Conservation (phyloP, 2,797 vertebrate genomes). For the Acipenser ruthenus region DNA sequence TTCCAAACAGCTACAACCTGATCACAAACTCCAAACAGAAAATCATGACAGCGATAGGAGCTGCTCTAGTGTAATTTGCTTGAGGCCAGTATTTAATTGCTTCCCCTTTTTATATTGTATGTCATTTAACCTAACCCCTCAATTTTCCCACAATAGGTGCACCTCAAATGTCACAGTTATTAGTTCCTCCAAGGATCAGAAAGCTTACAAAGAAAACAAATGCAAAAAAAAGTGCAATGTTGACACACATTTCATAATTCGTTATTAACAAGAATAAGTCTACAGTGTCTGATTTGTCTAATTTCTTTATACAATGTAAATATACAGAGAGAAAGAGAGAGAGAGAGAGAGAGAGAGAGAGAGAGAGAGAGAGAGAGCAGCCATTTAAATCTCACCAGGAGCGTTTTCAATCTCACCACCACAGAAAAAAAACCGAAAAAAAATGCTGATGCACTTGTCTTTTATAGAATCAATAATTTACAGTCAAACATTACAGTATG, state of each 20-base stretch:
- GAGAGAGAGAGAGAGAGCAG: slow-evolving; percentile 26
- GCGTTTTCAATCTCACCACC: slow-evolving; percentile 27
- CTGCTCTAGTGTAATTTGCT: slow-evolving; percentile 53
- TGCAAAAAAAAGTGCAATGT: slow-evolving; percentile 26
- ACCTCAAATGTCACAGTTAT: slow-evolving; percentile 27
- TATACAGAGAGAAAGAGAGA: slow-evolving; percentile 27
- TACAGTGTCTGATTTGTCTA: slow-evolving; percentile 33
- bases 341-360: slow-evolving; percentile 26
- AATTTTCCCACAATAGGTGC: slow-evolving; percentile 32
- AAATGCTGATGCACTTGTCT: background rate
- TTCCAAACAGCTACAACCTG: too few species aligned
- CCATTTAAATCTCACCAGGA: slow-evolving; percentile 28
- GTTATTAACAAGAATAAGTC: slow-evolving; percentile 27
- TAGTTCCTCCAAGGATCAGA: slow-evolving; percentile 19
- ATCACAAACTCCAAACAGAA: too few species aligned
- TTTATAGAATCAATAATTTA: slow-evolving; percentile 52
- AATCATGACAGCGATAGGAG: background rate
- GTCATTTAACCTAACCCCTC: too few species aligned
- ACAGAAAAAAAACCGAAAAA: too few species aligned
- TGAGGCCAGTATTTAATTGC: slow-evolving; percentile 33
- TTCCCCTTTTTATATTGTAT: slow-evolving; percentile 25
- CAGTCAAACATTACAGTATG: slow-evolving; percentile 76
- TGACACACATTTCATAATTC: slow-evolving; percentile 25
- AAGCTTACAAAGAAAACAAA: slow-evolving; percentile 28
- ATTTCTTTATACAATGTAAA: slow-evolving; percentile 39